Evolutionary conservation across 2,888 invertebrate species (phyloP), one percentile per base, ranked within the genome.

Genomic region (Pristionchus japonicus): DNA sequence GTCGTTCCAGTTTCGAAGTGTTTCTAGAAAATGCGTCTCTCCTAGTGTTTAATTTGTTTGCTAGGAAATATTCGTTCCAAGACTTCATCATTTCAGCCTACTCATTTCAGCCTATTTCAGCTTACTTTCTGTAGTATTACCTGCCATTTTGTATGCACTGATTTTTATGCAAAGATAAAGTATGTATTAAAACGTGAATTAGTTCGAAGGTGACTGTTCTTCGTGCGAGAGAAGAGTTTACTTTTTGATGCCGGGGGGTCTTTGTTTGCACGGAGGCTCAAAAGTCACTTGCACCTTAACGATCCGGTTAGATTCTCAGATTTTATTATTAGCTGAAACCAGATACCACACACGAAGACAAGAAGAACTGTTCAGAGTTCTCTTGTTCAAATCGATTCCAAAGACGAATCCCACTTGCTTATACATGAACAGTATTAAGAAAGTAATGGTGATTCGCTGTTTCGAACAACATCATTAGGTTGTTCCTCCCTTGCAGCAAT

Each of bases 231-330:
- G 23, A n/a, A 57, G 77, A 37, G 74, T 74, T 74, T 74, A 77
- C 77, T 77, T 77, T 70, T 77, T 77, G 77, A 77, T 47, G 77
- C 77, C 77, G 43, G n/a, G n/a, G 77, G 47, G 37, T 37, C 37
- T 57, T 70, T 77, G 43, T 77, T 77, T 77, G 77, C 77, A 4
- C 77, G 27, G 77, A n/a, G 70, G 77, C 77, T 77, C 40, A 77
- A 77, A 77, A 77, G 43, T 77, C 47, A 43, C 77, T n/a, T 77
- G 43, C 77, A 77, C 77, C 70, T 6, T 7, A 34, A 23, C 37
- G 9, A 77, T 77, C 77, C 77, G 77, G 77, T 77, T 77, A 77
- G 47, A 77, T 77, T 77, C 77, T 47, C 77, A 43, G 20, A 77
- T 77, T 77, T 11, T 77, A 43, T 77, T 77, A 77, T 77, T 77